A percentile compares a stretch with the other conserved stretches of the same genome.
phyloP scores from a whole-genome alignment of 2,113 vertebrate genomes.

The Phylloscopus trochilus region DNA sequence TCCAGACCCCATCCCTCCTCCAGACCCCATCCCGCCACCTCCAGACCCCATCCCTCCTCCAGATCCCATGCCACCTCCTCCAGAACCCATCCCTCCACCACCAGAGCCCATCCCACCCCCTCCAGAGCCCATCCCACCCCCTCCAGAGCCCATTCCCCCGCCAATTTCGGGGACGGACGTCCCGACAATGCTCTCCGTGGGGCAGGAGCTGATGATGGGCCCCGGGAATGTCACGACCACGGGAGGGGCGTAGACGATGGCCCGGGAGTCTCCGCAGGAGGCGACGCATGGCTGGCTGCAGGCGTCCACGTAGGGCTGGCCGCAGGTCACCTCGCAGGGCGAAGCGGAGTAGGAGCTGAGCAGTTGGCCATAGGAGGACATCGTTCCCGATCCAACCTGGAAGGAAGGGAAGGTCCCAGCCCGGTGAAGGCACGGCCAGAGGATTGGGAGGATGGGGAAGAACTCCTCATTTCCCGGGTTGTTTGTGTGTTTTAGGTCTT shows the following conservation, averaged over 20 bases:
- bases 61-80: background rate
- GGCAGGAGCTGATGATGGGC: conserved; percentile 30
- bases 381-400: background rate
- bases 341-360: background rate
- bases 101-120: background rate
- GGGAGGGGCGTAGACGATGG: background rate
- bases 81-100: background rate
- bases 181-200: conserved; percentile 5
- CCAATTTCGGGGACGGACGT: background rate
- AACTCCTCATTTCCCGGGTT: background rate
- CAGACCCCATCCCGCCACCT: background rate
- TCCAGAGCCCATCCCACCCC: background rate
- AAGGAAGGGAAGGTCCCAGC: background rate
- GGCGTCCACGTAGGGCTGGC: accelerated
- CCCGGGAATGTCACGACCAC: conserved; percentile 23
- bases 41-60: background rate
- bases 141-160: background rate
- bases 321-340: background rate
- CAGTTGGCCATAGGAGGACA: conserved; percentile 20
- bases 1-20: background rate
- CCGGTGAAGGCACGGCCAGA: background rate
- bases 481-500: background rate
- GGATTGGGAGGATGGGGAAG: background rate
- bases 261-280: background rate
- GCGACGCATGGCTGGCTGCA: background rate